Evolutionary conservation across 2,113 vertebrate species (phyloP).

Genomic region (Bambusicola thoracicus): DNA sequence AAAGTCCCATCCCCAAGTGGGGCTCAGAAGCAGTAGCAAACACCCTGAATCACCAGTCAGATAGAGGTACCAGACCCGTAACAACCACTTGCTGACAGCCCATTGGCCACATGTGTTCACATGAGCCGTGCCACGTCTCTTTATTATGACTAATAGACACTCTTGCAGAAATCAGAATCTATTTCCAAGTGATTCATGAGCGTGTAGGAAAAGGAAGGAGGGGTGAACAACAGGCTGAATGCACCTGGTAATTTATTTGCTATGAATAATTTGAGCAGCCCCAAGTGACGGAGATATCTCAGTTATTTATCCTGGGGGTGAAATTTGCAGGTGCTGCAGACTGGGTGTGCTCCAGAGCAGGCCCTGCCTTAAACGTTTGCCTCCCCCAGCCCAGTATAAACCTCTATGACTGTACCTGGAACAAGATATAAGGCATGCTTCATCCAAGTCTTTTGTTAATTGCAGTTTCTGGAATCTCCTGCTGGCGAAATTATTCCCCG

Average conservation of each 20-base stretch:
- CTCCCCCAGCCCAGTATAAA: background rate
- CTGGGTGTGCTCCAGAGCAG: slow-evolving; percentile 11
- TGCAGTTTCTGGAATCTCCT: slow-evolving; percentile 56
- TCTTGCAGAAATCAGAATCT: slow-evolving; percentile 48
- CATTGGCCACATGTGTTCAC: background rate
- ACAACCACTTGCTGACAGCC: background rate
- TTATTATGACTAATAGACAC: slow-evolving; percentile 52
- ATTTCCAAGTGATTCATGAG: slow-evolving; percentile 58
- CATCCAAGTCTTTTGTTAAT: slow-evolving; percentile 13
- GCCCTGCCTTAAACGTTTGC: slow-evolving; percentile 8
- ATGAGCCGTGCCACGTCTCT: background rate
- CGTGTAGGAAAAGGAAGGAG: background rate
- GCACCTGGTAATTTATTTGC: slow-evolving; percentile 65
- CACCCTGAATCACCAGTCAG: background rate
- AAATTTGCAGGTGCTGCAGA: slow-evolving; percentile 63
- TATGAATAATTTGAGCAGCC: slow-evolving; percentile 59
- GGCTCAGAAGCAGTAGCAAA: background rate
- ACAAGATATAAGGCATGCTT: slow-evolving; percentile 30
- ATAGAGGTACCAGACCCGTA: background rate
- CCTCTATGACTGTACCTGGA: background rate
- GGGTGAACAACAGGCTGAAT: slow-evolving; percentile 26
- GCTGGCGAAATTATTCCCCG: background rate
- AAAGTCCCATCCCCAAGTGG: fast-evolving
- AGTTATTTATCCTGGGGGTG: slow-evolving; percentile 61
- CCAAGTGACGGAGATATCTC: slow-evolving; percentile 39